A percentile compares a stretch with the other conserved stretches of the same genome.
These are phyloP conservation scores for Heterotis niloticus DNA, from an alignment of 2,113 vertebrate genomes.

Conservation along the genomic window DNA sequence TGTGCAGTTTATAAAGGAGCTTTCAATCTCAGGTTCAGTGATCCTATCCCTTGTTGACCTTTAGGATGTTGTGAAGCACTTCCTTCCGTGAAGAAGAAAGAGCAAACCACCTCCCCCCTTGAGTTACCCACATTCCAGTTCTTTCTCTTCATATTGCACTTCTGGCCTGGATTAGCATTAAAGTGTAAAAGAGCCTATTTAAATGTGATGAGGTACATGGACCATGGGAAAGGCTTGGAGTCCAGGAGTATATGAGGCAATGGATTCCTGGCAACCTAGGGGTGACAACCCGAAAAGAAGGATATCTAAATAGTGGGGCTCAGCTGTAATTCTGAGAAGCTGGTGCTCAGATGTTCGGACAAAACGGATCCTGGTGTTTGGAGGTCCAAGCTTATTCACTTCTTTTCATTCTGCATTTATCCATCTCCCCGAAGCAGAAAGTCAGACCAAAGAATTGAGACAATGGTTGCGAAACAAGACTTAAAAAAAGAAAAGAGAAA, in stretches of 20 bases:
- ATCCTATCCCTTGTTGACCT: not conserved
- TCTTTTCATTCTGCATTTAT: constrained; percentile 16
- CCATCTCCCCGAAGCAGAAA: not conserved
- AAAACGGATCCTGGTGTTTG: not conserved
- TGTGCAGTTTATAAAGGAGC: constrained; percentile 11
- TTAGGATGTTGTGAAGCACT: constrained; percentile 3
- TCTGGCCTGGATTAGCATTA: not conserved
- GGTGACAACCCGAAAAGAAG: constrained; percentile 13
- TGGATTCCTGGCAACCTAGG: not conserved
- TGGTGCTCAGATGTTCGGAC: not conserved
- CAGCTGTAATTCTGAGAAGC: not conserved
- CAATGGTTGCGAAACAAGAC: not conserved
- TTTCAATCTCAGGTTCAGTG: constrained; percentile 1
- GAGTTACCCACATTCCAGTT: constrained; percentile 2
- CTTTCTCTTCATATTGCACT: constrained; percentile 1
- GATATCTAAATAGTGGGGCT: constrained; percentile 31
- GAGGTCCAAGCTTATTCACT: not conserved
- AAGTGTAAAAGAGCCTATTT: constrained; percentile 25
- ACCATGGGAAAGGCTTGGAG: not conserved
- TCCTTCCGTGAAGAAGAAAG: constrained; percentile 1
- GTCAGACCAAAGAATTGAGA: not conserved
- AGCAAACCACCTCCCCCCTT: not conserved
- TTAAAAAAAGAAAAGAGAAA: not conserved
- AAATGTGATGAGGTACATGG: constrained; percentile 21
- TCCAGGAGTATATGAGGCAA: constrained; percentile 13